Conservation (phyloP, 2,113 vertebrate genomes). For the Xenus cinereus region DNA sequence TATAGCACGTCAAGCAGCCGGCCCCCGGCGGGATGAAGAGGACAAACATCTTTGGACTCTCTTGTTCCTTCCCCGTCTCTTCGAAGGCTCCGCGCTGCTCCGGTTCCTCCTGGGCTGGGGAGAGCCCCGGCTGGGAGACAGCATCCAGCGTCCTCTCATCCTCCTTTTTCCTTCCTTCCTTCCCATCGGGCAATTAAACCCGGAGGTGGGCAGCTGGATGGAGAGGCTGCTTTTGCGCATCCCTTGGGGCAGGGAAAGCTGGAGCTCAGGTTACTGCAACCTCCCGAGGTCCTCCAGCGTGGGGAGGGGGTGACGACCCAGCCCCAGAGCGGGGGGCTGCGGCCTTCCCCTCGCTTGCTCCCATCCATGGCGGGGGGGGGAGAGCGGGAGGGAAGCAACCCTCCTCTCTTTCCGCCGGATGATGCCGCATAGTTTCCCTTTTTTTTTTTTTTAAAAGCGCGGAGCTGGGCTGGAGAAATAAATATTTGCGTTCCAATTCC, state of each 20-base stretch:
- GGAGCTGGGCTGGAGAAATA: not conserved
- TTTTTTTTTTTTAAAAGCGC: conserved; percentile 1
- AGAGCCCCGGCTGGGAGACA: not conserved
- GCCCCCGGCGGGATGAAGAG: not conserved
- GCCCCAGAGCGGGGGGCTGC: not conserved
- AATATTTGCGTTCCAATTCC: conserved; percentile 28
- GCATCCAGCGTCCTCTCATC: not conserved
- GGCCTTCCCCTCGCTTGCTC: not conserved
- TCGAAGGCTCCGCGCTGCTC: not conserved
- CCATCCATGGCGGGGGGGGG: not conserved
- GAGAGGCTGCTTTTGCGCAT: not conserved
- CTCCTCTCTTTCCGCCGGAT: not conserved
- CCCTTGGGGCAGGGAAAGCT: not conserved
- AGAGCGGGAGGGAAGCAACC: not conserved
- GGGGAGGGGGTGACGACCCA: not conserved
- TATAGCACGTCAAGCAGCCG: not conserved
- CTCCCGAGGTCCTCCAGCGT: not conserved
- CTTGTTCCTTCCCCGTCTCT: not conserved
- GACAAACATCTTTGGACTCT: not conserved
- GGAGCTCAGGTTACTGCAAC: not conserved
- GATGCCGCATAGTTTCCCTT: not conserved
- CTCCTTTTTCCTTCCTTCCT: not conserved
- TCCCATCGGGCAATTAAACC: not conserved
- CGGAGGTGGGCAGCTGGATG: not conserved
- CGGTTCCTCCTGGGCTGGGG: not conserved